A percentile compares a stretch with the other conserved stretches of the same genome.
Conservation (phyloP, 64 coral and sea anemone species). For the Astreopora myriophthalma region DNA sequence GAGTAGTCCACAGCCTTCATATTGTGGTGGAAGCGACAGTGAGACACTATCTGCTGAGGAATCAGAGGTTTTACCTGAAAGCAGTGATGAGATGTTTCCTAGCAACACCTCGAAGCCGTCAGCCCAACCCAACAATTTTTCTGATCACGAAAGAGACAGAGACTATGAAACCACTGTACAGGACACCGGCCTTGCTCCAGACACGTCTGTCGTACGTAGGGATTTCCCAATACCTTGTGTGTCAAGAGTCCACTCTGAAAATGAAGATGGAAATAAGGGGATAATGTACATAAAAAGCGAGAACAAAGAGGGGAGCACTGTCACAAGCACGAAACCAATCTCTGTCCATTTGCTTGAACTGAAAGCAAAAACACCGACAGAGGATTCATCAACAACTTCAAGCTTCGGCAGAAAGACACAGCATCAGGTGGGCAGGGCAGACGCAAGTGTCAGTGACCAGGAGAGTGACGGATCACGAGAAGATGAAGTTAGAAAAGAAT, state of each 20-base stretch:
- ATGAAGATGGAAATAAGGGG: neutral
- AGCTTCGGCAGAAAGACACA: conserved; percentile 13
- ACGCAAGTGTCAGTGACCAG: neutral
- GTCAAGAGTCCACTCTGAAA: neutral
- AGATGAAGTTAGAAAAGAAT: neutral
- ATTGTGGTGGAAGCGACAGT: conserved; percentile 82
- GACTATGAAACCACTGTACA: neutral
- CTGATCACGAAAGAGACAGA: neutral
- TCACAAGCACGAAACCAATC: neutral
- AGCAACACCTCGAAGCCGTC: neutral
- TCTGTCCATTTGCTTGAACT: neutral
- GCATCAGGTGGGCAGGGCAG: neutral
- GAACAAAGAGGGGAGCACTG: neutral
- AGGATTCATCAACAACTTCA: conserved; percentile 20
- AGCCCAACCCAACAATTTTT: neutral
- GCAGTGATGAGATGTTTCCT: conserved; percentile 81
- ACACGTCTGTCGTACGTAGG: neutral
- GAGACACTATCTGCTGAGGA: conserved; percentile 93
- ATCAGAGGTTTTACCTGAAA: conserved; percentile 70
- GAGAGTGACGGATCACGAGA: neutral
- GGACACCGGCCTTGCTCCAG: neutral
- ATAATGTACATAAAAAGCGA: neutral
- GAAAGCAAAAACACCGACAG: neutral
- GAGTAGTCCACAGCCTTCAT: conserved; percentile 22
- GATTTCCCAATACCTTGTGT: neutral